phyloP scores from a whole-genome alignment of 2,797 vertebrate species.

The Pseudotriccus pelzelni region DNA sequence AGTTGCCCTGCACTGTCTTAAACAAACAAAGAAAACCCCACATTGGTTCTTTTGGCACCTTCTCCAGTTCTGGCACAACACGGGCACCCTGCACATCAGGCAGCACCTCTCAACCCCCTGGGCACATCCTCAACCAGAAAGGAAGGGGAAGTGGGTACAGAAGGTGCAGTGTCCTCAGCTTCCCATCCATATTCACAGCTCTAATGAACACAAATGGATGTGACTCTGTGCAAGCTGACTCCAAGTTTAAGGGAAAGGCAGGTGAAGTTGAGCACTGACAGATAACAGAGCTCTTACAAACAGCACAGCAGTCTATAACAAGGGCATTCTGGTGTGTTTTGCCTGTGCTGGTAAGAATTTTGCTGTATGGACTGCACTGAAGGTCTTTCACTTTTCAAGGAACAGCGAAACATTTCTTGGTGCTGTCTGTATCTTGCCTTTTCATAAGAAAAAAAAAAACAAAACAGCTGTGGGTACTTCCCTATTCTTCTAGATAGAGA shows the following conservation, averaged over 20 bases:
- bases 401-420: background rate
- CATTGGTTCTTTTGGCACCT: background rate
- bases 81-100: background rate
- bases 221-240: background rate
- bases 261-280: background rate
- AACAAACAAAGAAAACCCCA: background rate
- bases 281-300: background rate
- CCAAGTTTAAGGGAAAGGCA: background rate
- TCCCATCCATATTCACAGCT: fast-evolving
- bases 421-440: background rate
- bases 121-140: background rate
- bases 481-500: background rate
- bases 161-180: too few relatives aligned
- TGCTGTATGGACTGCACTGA: background rate
- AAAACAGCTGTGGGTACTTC: background rate
- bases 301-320: background rate
- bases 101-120: background rate
- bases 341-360: background rate
- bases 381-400: background rate
- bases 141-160: too few relatives aligned
- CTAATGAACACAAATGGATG: background rate
- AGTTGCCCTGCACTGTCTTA: background rate
- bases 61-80: background rate
- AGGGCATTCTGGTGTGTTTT: fast-evolving
- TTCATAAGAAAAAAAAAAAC: background rate